Evolutionary conservation across 2,113 vertebrate genomes (phyloP).

Genomic region (Hirundichthys speculiger): DNA sequence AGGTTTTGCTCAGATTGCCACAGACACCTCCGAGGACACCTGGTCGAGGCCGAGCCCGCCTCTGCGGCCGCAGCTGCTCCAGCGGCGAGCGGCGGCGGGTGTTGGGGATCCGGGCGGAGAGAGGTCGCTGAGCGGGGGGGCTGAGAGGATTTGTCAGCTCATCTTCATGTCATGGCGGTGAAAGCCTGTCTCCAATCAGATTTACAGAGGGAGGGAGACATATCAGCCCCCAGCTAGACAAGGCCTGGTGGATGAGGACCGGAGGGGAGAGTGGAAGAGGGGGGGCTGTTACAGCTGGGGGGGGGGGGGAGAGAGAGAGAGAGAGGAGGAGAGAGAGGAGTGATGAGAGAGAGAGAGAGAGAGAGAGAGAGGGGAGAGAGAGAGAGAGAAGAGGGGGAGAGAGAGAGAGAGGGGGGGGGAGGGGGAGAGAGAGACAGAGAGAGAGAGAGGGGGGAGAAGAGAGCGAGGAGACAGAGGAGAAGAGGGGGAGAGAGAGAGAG

Average conservation of each 20-base stretch:
- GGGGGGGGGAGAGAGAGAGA: no score
- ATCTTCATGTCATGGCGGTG: slow-evolving; percentile 75
- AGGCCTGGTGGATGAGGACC: slow-evolving; percentile 69
- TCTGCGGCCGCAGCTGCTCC: slow-evolving; percentile 44
- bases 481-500: no score
- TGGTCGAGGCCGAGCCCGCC: slow-evolving; percentile 2
- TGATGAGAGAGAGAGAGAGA: slow-evolving; percentile 42
- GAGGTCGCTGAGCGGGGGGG: slow-evolving; percentile 49
- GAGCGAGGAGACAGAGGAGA: no score
- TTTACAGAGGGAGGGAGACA: slow-evolving; percentile 71
- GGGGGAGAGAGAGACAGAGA: no score
- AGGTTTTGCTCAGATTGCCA: slow-evolving; percentile 39
- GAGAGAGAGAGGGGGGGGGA: no score
- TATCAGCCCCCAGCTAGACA: slow-evolving; percentile 66
- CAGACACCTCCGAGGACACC: slow-evolving; percentile 13
- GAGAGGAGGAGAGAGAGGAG: slow-evolving; percentile 41
- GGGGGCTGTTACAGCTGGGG: slow-evolving; percentile 27
- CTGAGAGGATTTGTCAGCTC: slow-evolving; percentile 77
- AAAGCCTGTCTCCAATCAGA: slow-evolving; percentile 76
- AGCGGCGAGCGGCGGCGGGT: slow-evolving; percentile 29
- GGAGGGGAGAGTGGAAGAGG: slow-evolving; percentile 32
- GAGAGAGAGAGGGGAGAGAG: slow-evolving; percentile 44
- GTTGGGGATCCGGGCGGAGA: slow-evolving; percentile 39
- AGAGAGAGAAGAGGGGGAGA: slow-evolving; percentile 43
- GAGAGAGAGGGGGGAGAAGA: no score